Evolutionary conservation across 2,797 vertebrate genomes (phyloP).

Genomic region (Falco concolor): DNA sequence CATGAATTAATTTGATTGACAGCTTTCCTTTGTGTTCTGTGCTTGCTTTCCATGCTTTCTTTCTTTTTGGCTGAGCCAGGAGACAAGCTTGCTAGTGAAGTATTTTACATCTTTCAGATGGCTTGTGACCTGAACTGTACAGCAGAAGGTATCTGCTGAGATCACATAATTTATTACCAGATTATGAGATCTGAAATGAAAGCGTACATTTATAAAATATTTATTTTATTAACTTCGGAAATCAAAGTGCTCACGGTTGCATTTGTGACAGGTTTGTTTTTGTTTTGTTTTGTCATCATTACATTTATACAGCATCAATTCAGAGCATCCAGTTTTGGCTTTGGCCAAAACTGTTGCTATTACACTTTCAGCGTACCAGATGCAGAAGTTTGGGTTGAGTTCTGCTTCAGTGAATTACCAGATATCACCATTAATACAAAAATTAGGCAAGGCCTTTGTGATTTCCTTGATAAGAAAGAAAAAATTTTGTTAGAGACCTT

Average conservation of each 20-base stretch:
- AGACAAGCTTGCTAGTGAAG: slow-evolving; percentile 91
- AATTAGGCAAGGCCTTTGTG: neutral
- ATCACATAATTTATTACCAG: slow-evolving; percentile 83
- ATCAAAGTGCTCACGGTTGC: slow-evolving; percentile 63
- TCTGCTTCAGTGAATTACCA: slow-evolving; percentile 24
- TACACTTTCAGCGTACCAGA: slow-evolving; percentile 9
- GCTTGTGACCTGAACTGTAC: slow-evolving; percentile 99
- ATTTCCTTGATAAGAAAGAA: neutral
- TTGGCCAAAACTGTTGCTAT: slow-evolving; percentile 36
- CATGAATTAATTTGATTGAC: slow-evolving; percentile 69
- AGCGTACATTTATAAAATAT: slow-evolving; percentile 57
- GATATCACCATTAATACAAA: neutral
- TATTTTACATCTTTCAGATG: slow-evolving; percentile 99
- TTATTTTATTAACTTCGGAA: slow-evolving; percentile 65
- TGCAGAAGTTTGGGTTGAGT: slow-evolving; percentile 40
- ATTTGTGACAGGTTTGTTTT: slow-evolving; percentile 53
- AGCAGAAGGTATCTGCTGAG: slow-evolving; percentile 99
- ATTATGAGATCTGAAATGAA: slow-evolving; percentile 80
- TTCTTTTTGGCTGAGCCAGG: slow-evolving; percentile 88
- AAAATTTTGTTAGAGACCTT: neutral
- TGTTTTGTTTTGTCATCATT: slow-evolving; percentile 45
- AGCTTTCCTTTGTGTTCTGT: slow-evolving; percentile 73
- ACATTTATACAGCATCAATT: slow-evolving; percentile 24
- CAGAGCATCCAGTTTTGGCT: slow-evolving; percentile 29
- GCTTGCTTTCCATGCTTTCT: slow-evolving; percentile 79